Evolutionary conservation across 2,888 invertebrate species (phyloP).

Genomic region (Ophioninae sp.): DNA sequence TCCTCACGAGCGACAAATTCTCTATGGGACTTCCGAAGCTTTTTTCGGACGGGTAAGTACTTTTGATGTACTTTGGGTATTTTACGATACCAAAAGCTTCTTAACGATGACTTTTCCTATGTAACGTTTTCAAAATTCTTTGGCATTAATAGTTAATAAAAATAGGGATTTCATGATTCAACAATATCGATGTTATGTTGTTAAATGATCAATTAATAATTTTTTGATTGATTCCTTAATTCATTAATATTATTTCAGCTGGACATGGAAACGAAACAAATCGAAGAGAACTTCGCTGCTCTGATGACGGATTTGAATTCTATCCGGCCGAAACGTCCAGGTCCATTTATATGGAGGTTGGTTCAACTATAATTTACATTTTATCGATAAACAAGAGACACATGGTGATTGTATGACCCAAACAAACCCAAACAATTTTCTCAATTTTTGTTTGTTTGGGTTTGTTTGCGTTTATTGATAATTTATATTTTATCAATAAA

Average conservation of each 20-base stretch:
- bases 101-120: too few relatives aligned
- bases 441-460: too few relatives aligned
- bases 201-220: too few relatives aligned
- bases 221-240: too few relatives aligned
- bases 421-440: not conserved
- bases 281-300: conserved; percentile 88
- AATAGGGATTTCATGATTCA: not conserved
- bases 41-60: conserved; percentile 86
- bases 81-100: not conserved
- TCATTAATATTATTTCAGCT: conserved; percentile 82
- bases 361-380: conserved; percentile 60
- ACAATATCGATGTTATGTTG: not conserved
- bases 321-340: conserved; percentile 86
- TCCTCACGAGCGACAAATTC: conserved; percentile 87
- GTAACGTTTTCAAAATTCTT: too few relatives aligned
- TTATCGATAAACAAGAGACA: not conserved
- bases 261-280: conserved; percentile 86
- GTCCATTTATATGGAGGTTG: conserved; percentile 87
- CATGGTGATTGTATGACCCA: too few relatives aligned
- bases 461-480: too few relatives aligned
- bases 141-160: not conserved
- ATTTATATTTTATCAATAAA: too few relatives aligned
- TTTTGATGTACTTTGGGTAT: not conserved
- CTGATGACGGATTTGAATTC: conserved; percentile 86
- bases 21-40: conserved; percentile 87